A percentile compares a stretch with the other conserved stretches of the same genome.
phyloP scores from a whole-genome alignment of 2,888 invertebrate genomes.

The Bhutanitis thaidina region DNA sequence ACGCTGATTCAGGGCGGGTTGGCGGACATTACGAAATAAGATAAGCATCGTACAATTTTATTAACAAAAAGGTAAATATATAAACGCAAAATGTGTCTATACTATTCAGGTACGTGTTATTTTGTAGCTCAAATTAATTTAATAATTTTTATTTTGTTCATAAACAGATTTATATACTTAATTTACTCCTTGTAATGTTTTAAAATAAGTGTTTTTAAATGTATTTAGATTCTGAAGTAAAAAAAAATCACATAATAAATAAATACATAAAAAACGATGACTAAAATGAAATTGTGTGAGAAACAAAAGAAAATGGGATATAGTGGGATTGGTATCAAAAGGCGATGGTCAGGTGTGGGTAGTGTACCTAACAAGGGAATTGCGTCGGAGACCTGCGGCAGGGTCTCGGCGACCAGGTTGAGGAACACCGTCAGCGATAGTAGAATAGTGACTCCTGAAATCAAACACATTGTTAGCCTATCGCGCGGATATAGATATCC shows the following conservation, averaged over 20 bases:
- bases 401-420: slow-evolving; percentile 99
- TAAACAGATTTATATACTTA: slow-evolving; percentile 36
- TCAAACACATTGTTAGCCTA: slow-evolving; percentile 82
- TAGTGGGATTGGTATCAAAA: slow-evolving; percentile 39
- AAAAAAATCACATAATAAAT: slow-evolving; percentile 25
- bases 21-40: no score
- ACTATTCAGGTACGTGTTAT: slow-evolving; percentile 12
- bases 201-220: slow-evolving; percentile 64
- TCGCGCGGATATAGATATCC: slow-evolving; percentile 9
- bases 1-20: no score
- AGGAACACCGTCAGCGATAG: slow-evolving; percentile 99
- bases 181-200: slow-evolving; percentile 78
- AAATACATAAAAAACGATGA: slow-evolving; percentile 33
- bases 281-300: slow-evolving; percentile 43
- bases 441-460: slow-evolving; percentile 99
- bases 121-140: slow-evolving; percentile 6
- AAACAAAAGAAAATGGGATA: slow-evolving; percentile 55
- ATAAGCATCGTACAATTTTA: no score
- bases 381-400: slow-evolving; percentile 99
- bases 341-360: slow-evolving; percentile 56
- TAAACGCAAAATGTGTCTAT: background rate
- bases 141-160: background rate
- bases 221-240: slow-evolving; percentile 43
- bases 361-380: slow-evolving; percentile 99
- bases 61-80: background rate